Percentiles rank a stretch among this genome's conserved stretches.
phyloP scores from a whole-genome alignment of 2,888 invertebrate species.

The Amblyteles armatorius region DNA sequence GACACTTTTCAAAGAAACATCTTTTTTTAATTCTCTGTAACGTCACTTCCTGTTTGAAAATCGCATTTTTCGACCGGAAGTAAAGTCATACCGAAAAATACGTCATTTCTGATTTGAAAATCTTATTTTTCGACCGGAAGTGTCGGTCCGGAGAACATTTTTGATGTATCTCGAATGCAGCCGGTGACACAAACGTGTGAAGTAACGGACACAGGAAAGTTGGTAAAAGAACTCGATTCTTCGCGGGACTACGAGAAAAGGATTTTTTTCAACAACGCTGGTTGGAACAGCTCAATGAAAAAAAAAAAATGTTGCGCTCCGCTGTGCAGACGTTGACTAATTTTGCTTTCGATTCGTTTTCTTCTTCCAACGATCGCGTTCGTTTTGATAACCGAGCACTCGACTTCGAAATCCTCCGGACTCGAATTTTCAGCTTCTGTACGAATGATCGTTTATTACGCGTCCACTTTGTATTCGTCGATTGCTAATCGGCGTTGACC shows the following conservation, averaged over 20 bases:
- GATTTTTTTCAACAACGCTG: background rate
- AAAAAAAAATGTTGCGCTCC: background rate
- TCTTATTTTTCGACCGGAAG: no score
- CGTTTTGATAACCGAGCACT: conserved; percentile 13
- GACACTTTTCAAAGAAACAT: background rate
- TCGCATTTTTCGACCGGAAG: no score
- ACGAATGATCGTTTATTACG: conserved; percentile 11
- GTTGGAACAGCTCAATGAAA: background rate
- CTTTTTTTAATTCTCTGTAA: background rate
- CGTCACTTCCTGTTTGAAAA: background rate
- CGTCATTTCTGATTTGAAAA: no score
- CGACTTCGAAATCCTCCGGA: background rate
- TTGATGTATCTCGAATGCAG: no score
- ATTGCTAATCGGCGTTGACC: background rate
- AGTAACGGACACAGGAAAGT: no score
- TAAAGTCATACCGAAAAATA: no score
- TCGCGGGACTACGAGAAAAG: background rate
- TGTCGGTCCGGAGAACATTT: no score
- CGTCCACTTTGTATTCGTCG: conserved; percentile 17
- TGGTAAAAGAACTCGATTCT: no score
- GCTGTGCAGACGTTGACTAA: background rate
- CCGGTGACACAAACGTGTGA: no score
- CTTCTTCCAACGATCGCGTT: background rate
- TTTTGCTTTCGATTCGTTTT: background rate
- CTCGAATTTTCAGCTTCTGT: conserved; percentile 10